Evolutionary conservation across 2,888 invertebrate genomes (phyloP).

Genomic region (Ametastegia equiseti): DNA sequence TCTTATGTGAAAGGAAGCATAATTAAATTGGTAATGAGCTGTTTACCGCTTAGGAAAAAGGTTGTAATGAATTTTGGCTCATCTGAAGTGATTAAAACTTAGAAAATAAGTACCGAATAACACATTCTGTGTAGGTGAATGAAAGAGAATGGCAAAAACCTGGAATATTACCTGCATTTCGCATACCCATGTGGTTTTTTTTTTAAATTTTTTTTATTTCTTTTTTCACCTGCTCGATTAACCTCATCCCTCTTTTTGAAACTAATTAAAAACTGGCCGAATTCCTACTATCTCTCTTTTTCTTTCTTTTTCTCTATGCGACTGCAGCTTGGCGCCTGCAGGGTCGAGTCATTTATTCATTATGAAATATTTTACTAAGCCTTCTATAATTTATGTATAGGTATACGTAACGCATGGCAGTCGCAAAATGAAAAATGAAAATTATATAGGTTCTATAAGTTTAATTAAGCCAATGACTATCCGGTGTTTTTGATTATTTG

Average conservation of each 20-base stretch:
- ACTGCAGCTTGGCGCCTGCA: neutral
- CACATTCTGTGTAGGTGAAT: neutral
- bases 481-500: neutral
- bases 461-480: neutral
- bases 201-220: neutral
- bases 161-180: neutral
- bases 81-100: neutral
- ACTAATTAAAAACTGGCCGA: neutral
- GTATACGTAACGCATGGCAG: neutral
- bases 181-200: no score
- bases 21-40: neutral
- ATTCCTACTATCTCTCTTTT: no score
- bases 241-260: neutral
- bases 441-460: neutral
- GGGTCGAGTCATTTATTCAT: neutral
- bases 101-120: neutral
- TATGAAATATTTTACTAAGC: neutral
- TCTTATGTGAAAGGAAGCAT: neutral
- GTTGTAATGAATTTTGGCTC: neutral
- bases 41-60: neutral
- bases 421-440: neutral
- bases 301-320: neutral
- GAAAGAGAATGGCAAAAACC: neutral
- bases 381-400: no score
- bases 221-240: neutral